A percentile compares a stretch with the other conserved stretches of the same genome.
These are phyloP conservation scores for Ammodytes dubius DNA, from an alignment of 2,113 vertebrate species.

Conservation along the genomic window DNA sequence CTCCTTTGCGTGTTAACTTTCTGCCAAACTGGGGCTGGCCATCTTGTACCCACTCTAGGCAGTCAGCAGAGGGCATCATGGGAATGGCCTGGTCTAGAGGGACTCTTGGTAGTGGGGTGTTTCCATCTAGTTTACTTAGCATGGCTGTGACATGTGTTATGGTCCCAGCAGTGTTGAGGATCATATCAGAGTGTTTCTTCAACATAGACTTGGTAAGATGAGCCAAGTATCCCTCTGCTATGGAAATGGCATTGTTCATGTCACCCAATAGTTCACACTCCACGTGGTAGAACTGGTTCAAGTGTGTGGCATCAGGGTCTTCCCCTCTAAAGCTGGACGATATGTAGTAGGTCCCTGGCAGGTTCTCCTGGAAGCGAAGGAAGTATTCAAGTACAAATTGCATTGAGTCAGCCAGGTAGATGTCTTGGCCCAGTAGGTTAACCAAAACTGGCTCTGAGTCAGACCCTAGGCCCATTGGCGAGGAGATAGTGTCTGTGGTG, in stretches of 20 bases:
- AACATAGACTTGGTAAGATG: constrained; percentile 82
- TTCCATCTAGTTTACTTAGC: constrained; percentile 72
- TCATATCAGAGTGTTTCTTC: constrained; percentile 80
- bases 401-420: constrained; percentile 88
- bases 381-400: constrained; percentile 88
- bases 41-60: constrained; percentile 84
- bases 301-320: constrained; percentile 85
- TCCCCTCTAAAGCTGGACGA: constrained; percentile 87
- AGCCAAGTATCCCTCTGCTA: constrained; percentile 82
- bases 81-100: constrained; percentile 82
- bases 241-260: constrained; percentile 82
- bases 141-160: constrained; percentile 77
- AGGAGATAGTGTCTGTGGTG: constrained; percentile 87
- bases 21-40: constrained; percentile 83
- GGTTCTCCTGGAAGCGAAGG: constrained; percentile 84
- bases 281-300: constrained; percentile 88
- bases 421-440: constrained; percentile 81
- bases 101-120: constrained; percentile 76
- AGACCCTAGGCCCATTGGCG: constrained; percentile 86
- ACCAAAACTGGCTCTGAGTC: constrained; percentile 86
- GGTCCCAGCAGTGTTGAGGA: constrained; percentile 79
- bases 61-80: constrained; percentile 84
- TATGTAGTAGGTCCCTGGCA: constrained; percentile 84
- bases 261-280: constrained; percentile 86
- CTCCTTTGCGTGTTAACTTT: constrained; percentile 86